Evolutionary conservation across 2,888 invertebrate species (phyloP), one percentile per base, ranked within the genome.

Genomic region (Sicus ferrugineus): DNA sequence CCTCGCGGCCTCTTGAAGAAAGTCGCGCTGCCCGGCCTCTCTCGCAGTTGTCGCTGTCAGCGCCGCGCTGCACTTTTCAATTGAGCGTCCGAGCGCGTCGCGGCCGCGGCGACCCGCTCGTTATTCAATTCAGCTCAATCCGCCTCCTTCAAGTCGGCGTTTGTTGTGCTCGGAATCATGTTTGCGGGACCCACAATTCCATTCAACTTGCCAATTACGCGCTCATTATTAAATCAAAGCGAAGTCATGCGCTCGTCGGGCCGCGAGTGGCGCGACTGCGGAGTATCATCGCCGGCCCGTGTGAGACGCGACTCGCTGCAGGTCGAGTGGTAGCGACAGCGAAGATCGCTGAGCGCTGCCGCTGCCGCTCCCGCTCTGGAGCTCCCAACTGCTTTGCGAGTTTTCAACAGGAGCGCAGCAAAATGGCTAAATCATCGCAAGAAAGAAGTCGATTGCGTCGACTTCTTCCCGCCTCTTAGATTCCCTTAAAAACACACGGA

Each of bases 101-200:
- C 21, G 52, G 52, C 11, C 23, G 19, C 23, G 14, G 52, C 23
- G 52, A 26, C 3, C 52, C 21, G 11, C 5, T 59, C 58, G 48
- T 67, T 67, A 80, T 80, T 77, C 80, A 80, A 79, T 80, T 80
- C 77, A 77, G 74, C 59, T 78, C 78, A 80, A 79, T 80, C 71
- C 52, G 69, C 69, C 69, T 73, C 61, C 69, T 69, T 65, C 52
- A 69, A 65, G 65, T 65, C 42, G 65, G 19, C 54, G 42, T 56
- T 58, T 69, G 69, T 67, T 73, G 71, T 74, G 71, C 73, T 75
- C 76, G 74, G 77, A 77, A 80, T 82, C 78, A 79, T 81, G 82
- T 84, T 83, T 84, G 84, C 84, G 83, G 82, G 83, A 84, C 83
- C 84, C 85, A 85, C 84, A 85, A 84, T 85, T 85, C 82, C 84